Evolutionary conservation across 2,888 invertebrate species (phyloP).

Genomic region (Liodrosophila aerea): DNA sequence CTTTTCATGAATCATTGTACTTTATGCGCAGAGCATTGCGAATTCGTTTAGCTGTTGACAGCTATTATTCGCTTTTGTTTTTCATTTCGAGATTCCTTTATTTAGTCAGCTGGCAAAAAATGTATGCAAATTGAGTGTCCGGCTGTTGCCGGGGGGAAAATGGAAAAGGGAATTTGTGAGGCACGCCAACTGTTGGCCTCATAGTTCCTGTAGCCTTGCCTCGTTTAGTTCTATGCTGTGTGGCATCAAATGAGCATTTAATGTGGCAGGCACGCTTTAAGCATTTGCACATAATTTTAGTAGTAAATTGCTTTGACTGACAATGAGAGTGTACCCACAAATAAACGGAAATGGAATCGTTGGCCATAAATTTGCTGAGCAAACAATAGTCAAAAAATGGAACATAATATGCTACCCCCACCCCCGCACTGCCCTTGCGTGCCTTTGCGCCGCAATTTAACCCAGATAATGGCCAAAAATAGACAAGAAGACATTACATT

Average conservation of each 20-base stretch:
- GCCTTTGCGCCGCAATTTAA: constrained; percentile 24
- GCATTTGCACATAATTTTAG: constrained; percentile 44
- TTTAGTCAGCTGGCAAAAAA: constrained; percentile 38
- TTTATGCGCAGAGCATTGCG: constrained; percentile 17
- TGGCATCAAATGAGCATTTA: constrained; percentile 49
- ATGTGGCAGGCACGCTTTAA: constrained; percentile 55
- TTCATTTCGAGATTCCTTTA: constrained; percentile 13
- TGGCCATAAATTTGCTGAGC: constrained; percentile 41
- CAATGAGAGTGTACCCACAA: constrained; percentile 18
- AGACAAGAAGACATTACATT: constrained; percentile 20
- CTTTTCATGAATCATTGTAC: too few relatives aligned
- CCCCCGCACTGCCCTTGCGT: constrained; percentile 22
- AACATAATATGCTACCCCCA: not conserved
- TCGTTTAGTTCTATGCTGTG: not conserved
- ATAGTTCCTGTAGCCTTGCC: not conserved
- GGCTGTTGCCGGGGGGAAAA: constrained; percentile 25
- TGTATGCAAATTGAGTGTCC: constrained; percentile 49
- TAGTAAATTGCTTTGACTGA: constrained; percentile 33
- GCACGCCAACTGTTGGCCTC: not conserved
- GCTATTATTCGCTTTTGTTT: constrained; percentile 5
- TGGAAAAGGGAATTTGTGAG: constrained; percentile 2
- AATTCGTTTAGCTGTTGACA: not conserved
- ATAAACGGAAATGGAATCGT: constrained; percentile 30
- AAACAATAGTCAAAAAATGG: constrained; percentile 30
- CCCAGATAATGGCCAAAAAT: constrained; percentile 32